Evolutionary conservation across 2,113 vertebrate species (phyloP).

Genomic region (Megalops atlanticus): DNA sequence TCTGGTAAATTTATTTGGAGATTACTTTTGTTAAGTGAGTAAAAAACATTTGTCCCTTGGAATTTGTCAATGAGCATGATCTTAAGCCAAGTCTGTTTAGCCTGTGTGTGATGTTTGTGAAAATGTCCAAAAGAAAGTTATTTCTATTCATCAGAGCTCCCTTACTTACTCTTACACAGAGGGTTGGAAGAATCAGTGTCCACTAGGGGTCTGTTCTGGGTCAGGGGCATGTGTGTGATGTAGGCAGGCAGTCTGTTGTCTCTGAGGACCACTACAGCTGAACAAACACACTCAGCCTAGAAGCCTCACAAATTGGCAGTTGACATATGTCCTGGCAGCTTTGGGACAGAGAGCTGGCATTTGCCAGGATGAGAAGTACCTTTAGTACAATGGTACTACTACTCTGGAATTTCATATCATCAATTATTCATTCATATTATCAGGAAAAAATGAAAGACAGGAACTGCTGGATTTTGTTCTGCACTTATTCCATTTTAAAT

Average conservation of each 20-base stretch:
- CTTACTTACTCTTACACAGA: no score
- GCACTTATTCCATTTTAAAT: background rate
- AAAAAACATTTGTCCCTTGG: no score
- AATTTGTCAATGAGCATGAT: no score
- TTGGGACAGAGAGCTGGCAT: background rate
- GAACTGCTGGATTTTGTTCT: background rate
- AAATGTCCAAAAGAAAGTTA: no score
- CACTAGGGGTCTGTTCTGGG: no score
- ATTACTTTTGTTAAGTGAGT: no score
- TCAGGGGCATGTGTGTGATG: no score
- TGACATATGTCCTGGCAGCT: background rate
- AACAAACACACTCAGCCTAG: conserved; percentile 14
- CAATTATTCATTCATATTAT: background rate
- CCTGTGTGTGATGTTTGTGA: no score
- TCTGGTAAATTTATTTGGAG: no score
- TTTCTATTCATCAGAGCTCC: no score
- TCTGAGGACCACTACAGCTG: conserved; percentile 15
- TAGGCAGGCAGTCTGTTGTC: background rate
- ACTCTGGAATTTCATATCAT: background rate
- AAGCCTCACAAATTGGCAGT: background rate
- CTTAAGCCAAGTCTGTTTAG: no score
- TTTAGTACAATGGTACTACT: background rate
- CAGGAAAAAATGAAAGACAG: background rate
- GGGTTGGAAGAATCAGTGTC: no score
- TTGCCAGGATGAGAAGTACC: background rate